A percentile compares a stretch with the other conserved stretches of the same genome.
phyloP scores from a whole-genome alignment of 1,140 invertebrate genomes.

The Drosophila nikananu region DNA sequence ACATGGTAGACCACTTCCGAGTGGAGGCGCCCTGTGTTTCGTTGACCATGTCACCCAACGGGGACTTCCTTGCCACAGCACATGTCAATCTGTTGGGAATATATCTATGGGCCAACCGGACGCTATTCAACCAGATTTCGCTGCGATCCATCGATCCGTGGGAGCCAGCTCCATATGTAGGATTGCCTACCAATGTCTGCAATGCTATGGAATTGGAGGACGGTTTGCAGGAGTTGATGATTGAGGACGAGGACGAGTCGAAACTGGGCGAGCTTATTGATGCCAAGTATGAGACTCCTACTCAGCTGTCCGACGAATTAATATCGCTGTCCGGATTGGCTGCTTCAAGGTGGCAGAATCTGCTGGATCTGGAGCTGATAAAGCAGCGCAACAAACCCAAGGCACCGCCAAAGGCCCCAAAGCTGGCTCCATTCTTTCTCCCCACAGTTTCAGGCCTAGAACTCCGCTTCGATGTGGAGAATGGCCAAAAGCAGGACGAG shows the following conservation, averaged over 20 bases:
- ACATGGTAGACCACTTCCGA: constrained; percentile 91
- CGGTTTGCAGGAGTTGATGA: constrained; percentile 70
- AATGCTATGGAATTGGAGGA: constrained; percentile 74
- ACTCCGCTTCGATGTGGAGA: constrained; percentile 91
- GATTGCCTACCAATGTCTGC: constrained; percentile 87
- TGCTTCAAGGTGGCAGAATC: constrained; percentile 96
- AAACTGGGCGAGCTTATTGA: constrained; percentile 86
- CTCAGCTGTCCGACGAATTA: constrained; percentile 93
- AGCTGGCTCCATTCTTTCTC: constrained; percentile 97
- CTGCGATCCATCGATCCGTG: constrained; percentile 90
- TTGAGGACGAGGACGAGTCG: constrained; percentile 76
- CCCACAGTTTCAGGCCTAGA: constrained; percentile 94
- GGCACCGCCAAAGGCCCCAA: constrained; percentile 91
- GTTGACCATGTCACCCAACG: constrained; percentile 95
- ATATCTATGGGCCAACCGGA: constrained; percentile 97
- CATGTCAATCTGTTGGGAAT: constrained; percentile 96
- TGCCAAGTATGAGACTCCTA: constrained; percentile 87
- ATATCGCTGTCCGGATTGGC: constrained; percentile 95
- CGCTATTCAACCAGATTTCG: constrained; percentile 92
- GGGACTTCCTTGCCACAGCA: constrained; percentile 95
- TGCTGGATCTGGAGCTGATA: constrained; percentile 95
- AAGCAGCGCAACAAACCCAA: constrained; percentile 97
- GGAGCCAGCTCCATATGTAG: constrained; percentile 87
- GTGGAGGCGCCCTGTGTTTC: constrained; percentile 91
- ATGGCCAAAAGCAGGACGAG: constrained; percentile 84